A percentile compares a stretch with the other conserved stretches of the same genome.
These are phyloP conservation scores for Tamandua tetradactyla DNA, from an alignment of 2,797 vertebrate species.

Conservation along the genomic window DNA sequence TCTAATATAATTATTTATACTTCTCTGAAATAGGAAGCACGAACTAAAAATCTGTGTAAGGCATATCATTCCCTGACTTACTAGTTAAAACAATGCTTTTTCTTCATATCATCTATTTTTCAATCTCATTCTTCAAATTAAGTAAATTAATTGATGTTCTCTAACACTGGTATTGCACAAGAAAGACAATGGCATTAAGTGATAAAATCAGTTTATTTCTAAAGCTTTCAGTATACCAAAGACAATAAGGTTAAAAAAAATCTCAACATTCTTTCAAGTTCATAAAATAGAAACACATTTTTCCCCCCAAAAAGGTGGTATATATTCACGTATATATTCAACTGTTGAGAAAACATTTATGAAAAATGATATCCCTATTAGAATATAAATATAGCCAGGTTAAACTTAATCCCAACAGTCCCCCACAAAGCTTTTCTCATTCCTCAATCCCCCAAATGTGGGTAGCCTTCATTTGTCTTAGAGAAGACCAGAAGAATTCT, in stretches of 20 bases:
- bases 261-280: conserved; percentile 17
- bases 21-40: not conserved
- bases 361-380: not conserved
- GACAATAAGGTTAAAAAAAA: no score
- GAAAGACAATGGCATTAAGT: not conserved
- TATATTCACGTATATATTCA: not conserved
- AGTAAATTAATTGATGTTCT: not conserved
- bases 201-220: conserved; percentile 27
- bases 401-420: not conserved
- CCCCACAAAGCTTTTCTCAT: not conserved
- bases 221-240: conserved; percentile 26
- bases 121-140: conserved; percentile 48
- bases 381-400: not conserved
- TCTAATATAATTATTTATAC: not conserved
- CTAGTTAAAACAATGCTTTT: not conserved
- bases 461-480: not conserved
- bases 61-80: not conserved
- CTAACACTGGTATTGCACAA: not conserved
- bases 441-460: no score
- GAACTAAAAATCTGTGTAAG: not conserved
- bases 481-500: not conserved
- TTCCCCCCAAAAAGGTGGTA: not conserved
- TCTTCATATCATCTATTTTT: not conserved
- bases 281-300: not conserved
- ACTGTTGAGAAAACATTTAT: conserved; percentile 7